These are phyloP conservation scores for Paracentrotus lividus DNA, from an alignment of 53 echinoderm and acorn worm species.

Conservation along the genomic window DNA sequence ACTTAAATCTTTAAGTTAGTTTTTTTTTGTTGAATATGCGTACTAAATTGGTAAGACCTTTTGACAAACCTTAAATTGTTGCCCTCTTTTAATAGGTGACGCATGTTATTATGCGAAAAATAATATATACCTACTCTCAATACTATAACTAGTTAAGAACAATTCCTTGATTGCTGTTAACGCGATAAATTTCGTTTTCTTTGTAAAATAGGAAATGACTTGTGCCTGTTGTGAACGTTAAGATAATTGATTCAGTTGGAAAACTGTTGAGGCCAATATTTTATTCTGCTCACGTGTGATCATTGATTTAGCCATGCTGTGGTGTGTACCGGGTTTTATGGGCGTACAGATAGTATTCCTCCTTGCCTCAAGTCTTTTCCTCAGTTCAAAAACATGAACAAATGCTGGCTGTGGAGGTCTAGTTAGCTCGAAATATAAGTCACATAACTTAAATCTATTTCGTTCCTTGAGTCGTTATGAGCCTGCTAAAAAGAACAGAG, in stretches of 20 bases:
- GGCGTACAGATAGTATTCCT: constrained; percentile 46
- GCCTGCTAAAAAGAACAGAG: too few species aligned
- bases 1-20: too few species aligned
- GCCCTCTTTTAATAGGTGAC: too few species aligned
- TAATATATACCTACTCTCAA: too few species aligned
- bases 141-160: too few species aligned
- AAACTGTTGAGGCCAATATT: constrained; percentile 36
- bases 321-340: neutral
- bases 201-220: neutral
- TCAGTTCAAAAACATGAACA: constrained; percentile 15
- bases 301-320: constrained; percentile 50
- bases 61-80: too few species aligned
- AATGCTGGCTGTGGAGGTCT: neutral
- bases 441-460: neutral
- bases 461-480: too few species aligned
- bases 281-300: constrained; percentile 23
- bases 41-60: too few species aligned
- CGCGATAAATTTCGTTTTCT: neutral
- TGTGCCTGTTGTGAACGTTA: constrained; percentile 31
- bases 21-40: too few species aligned
- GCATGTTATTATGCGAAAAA: too few species aligned
- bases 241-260: constrained; percentile 14
- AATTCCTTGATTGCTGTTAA: too few species aligned
- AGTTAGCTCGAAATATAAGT: neutral
- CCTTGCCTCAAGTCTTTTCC: constrained; percentile 25